Percentiles rank a stretch among this genome's conserved stretches.
phyloP scores from a whole-genome alignment of 2,888 invertebrate species.

The Amiota communis region DNA sequence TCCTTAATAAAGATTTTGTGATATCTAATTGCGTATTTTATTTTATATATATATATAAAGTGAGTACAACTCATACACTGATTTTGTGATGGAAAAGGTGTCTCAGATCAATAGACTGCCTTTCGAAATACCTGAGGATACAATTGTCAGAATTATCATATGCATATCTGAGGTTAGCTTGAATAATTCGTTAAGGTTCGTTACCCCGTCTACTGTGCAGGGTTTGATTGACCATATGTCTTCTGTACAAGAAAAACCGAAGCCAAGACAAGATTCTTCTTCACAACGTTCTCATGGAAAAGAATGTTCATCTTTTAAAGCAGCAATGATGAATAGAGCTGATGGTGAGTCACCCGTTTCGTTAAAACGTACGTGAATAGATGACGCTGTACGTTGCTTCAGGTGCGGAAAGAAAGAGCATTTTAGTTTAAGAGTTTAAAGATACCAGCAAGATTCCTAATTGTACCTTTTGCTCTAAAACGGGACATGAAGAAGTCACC shows the following conservation, averaged over 20 bases:
- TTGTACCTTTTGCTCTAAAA: too few species aligned
- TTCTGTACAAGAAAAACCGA: background rate
- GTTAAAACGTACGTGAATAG: background rate
- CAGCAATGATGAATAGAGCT: background rate
- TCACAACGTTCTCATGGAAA: too few species aligned
- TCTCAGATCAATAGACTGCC: too few species aligned
- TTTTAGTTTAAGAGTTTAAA: too few species aligned
- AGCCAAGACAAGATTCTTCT: background rate
- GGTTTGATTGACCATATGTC: background rate
- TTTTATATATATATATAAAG: too few species aligned
- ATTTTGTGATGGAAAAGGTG: background rate
- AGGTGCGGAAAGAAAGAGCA: too few species aligned
- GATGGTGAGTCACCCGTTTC: background rate
- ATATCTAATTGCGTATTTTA: too few species aligned
- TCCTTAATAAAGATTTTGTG: too few species aligned
- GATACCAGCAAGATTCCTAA: too few species aligned
- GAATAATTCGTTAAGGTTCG: background rate
- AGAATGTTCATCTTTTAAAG: background rate
- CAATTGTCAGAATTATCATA: background rate
- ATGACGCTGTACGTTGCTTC: too few species aligned
- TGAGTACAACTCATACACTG: background rate
- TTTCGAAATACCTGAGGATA: background rate
- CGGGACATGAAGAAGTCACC: too few species aligned
- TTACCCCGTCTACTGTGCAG: background rate
- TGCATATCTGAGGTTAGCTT: background rate